Conservation (phyloP, 2,888 invertebrate species). For the Galerucella nymphaeae region DNA sequence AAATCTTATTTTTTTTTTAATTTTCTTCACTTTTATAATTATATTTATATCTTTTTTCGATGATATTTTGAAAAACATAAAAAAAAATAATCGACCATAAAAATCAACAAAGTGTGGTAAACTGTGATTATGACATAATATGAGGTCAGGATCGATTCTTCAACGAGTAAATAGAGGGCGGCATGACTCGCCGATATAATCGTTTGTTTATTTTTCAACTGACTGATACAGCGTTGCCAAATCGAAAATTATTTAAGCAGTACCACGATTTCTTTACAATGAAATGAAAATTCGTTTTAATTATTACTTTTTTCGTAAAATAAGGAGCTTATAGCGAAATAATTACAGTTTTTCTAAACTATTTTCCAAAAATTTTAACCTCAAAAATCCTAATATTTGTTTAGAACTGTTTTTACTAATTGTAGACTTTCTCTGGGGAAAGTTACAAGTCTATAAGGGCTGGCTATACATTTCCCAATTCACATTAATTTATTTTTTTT, state of each 20-base stretch:
- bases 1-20: neutral
- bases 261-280: no score
- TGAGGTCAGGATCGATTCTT: constrained; percentile 45
- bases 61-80: neutral
- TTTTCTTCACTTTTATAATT: neutral
- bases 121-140: constrained; percentile 31
- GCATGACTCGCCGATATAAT: constrained; percentile 63
- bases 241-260: neutral
- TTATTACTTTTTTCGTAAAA: no score
- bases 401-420: no score
- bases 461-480: no score
- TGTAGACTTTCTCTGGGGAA: no score
- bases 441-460: no score
- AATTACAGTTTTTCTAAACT: no score
- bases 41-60: neutral
- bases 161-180: constrained; percentile 59
- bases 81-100: constrained; percentile 5
- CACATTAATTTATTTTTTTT: no score
- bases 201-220: constrained; percentile 66
- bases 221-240: constrained; percentile 33
- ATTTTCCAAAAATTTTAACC: no score
- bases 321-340: no score
- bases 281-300: neutral
- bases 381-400: no score
- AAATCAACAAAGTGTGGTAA: constrained; percentile 3